phyloP scores from a whole-genome alignment of 2,888 invertebrate species.

The Hoplodrina blanda region DNA sequence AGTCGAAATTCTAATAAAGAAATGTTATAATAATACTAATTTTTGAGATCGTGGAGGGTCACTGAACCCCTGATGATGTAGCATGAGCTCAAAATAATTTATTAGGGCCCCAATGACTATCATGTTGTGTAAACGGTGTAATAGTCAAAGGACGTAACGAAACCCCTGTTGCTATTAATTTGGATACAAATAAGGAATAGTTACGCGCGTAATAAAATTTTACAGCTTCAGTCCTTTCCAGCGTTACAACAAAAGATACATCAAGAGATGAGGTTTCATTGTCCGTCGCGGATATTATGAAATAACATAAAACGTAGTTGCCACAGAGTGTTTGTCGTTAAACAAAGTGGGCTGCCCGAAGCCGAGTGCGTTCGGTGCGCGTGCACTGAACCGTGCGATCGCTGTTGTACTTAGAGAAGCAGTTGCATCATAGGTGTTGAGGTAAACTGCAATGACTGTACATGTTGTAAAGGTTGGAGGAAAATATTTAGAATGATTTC shows the following conservation, averaged over 20 bases:
- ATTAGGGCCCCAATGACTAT: too few species aligned
- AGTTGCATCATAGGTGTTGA: conserved; percentile 18
- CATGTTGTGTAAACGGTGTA: too few species aligned
- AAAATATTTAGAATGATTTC: neutral
- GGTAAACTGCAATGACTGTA: conserved; percentile 1
- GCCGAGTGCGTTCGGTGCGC: conserved; percentile 43
- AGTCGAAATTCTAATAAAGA: too few species aligned
- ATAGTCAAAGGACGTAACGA: too few species aligned
- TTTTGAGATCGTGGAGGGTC: too few species aligned
- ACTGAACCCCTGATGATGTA: too few species aligned
- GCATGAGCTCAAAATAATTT: too few species aligned
- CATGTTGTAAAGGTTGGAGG: neutral
- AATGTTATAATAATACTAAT: too few species aligned
- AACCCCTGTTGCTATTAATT: too few species aligned
- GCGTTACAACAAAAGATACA: neutral
- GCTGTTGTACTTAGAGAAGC: neutral
- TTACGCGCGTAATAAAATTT: conserved; percentile 16
- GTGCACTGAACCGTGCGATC: conserved; percentile 27
- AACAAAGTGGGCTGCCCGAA: conserved; percentile 14
- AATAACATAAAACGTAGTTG: conserved; percentile 24
- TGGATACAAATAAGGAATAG: too few species aligned
- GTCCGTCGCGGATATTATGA: conserved; percentile 39
- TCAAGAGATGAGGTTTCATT: conserved; percentile 14
- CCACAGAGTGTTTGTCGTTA: conserved; percentile 13
- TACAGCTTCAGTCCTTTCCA: neutral